A percentile compares a stretch with the other conserved stretches of the same genome.
Conservation (phyloP, 2,888 invertebrate genomes). For the Lasioglossum vierecki region DNA sequence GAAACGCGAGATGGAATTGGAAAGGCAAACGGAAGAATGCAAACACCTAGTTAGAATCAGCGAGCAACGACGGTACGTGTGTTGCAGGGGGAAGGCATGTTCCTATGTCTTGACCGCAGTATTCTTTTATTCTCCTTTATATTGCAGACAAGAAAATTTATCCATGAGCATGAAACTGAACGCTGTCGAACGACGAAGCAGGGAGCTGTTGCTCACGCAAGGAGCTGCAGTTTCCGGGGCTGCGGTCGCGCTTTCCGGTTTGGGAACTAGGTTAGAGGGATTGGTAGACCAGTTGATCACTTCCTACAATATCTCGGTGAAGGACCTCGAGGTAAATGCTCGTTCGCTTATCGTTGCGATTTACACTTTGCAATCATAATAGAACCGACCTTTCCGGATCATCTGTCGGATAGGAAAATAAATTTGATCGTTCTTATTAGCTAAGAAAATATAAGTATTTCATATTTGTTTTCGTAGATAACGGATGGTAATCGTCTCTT, state of each 20-base stretch:
- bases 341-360: background rate
- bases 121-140: background rate
- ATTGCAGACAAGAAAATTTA: slow-evolving; percentile 87
- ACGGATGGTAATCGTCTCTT: slow-evolving; percentile 1
- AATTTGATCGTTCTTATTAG: too few relatives aligned
- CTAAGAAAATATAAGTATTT: too few relatives aligned
- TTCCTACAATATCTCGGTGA: slow-evolving; percentile 90
- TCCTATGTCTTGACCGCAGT: background rate
- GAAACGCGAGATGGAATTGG: slow-evolving; percentile 86
- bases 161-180: slow-evolving; percentile 88
- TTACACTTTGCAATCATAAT: too few relatives aligned
- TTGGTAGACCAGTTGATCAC: slow-evolving; percentile 90
- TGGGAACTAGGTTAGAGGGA: slow-evolving; percentile 89
- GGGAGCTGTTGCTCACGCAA: slow-evolving; percentile 88
- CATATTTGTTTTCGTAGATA: too few relatives aligned
- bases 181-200: slow-evolving; percentile 87
- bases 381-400: too few relatives aligned
- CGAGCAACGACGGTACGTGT: slow-evolving; percentile 89
- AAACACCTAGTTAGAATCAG: slow-evolving; percentile 91
- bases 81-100: background rate
- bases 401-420: too few relatives aligned
- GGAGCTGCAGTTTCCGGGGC: slow-evolving; percentile 89
- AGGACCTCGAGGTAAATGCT: slow-evolving; percentile 88
- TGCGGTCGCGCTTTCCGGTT: slow-evolving; percentile 88
- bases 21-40: slow-evolving; percentile 90